phyloP scores from a whole-genome alignment of 2,113 vertebrate species.

The Saguinus midas region DNA sequence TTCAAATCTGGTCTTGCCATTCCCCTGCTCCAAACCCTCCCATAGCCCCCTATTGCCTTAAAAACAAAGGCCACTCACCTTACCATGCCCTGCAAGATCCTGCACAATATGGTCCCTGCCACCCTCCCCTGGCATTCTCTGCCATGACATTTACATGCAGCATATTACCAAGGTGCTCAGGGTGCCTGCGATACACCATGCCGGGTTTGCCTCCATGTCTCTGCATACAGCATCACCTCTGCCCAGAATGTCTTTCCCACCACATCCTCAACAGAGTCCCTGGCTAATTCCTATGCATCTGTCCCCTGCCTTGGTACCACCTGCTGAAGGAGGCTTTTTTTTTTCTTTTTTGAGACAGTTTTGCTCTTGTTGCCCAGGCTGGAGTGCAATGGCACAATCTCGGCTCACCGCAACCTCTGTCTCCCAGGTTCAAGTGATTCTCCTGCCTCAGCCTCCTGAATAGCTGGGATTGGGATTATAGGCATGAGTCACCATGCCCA shows the following conservation, averaged over 20 bases:
- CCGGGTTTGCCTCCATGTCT: accelerated
- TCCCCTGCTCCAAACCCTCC: background rate
- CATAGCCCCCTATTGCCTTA: background rate
- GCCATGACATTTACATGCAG: background rate
- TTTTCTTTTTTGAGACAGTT: too few relatives aligned
- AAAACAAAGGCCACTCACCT: background rate
- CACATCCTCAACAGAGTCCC: background rate
- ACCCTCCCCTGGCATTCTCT: background rate
- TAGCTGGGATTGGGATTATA: too few relatives aligned
- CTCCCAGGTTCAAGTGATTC: too few relatives aligned
- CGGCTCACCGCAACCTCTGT: too few relatives aligned
- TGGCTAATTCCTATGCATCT: background rate
- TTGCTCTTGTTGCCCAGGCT: too few relatives aligned
- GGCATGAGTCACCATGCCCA: too few relatives aligned
- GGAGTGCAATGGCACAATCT: too few relatives aligned
- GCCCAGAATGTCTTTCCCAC: background rate
- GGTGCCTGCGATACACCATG: too few relatives aligned
- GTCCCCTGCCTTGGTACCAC: too few relatives aligned
- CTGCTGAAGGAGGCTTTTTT: background rate
- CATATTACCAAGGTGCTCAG: background rate
- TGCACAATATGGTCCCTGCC: too few relatives aligned
- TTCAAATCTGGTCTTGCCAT: background rate
- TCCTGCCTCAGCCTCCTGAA: too few relatives aligned
- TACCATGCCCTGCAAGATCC: background rate
- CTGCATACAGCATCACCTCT: background rate